Evolutionary conservation across 2,113 vertebrate species (phyloP), one percentile per base, ranked within the genome.

Genomic region (Nannobrachium achirus): DNA sequence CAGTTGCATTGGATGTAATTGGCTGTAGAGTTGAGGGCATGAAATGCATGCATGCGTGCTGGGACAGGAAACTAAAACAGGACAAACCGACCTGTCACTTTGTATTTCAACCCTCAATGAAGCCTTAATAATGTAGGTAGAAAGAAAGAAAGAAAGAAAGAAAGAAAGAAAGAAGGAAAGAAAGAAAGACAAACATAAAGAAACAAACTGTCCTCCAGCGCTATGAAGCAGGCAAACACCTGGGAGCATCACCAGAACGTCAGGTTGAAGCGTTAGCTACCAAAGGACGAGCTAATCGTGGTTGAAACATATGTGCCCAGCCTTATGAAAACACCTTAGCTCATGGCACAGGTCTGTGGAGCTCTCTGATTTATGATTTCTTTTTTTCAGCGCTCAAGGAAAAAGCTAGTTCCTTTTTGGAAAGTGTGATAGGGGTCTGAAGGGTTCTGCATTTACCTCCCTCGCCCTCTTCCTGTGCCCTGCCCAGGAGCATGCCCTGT

Each of bases 351-450:
- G 46, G 76, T 83, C 64, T 72, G 72, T 76, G 71, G 20, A 70
- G 66, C 65, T 78, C 68, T 55, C 63, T 71, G 60, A 81, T 77
- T 85, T 86, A 71, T 82, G 76, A 65, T 73, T 81, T 78, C 71
- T 71, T 56, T 81, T 57, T 69, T 62, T 69, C 10, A 65, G 66
- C 7, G 38, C 15, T 46, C 72, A 76, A 70, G 71, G 69, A 81
- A 83, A 86, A 85, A 81, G 62, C 64, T 7, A 88, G 80, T 82
- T 90, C 72, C 80, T 79, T 77, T 86, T 62, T 87, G 85, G 88
- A 90, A 91, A 90, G 81, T 86, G 85, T 91, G 89, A 91, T 85
- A 88, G 75, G 64, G 78, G 72, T 81, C 72, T 81, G 83, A 76
- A 77, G 70, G 64, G 76, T 74, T 48, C 33, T 49, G 44, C 46